These are phyloP conservation scores for Pan troglodytes DNA, from an alignment of 2,113 vertebrate genomes.

Conservation along the genomic window NHGRI_mPanTro3-v2.1_pri NC_072409.2:106738501-106739000, in stretches of 20 bases:
- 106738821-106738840: neutral
- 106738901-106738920: neutral
- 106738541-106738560: neutral
- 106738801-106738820: neutral
- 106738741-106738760: neutral
- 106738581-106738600: neutral
- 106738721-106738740: neutral
- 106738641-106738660: neutral
- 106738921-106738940: neutral
- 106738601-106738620: neutral
- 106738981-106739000: neutral
- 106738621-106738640: neutral
- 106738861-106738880: neutral
- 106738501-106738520: neutral
- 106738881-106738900: neutral
- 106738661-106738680: neutral
- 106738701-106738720: neutral
- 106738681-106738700: neutral
- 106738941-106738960: neutral
- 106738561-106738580: neutral
- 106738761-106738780: neutral
- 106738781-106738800: neutral
- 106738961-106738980: neutral
- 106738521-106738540: neutral
- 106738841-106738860: neutral